phyloP scores from a whole-genome alignment of 2,113 vertebrate genomes.

The Panthera tigris region DNA sequence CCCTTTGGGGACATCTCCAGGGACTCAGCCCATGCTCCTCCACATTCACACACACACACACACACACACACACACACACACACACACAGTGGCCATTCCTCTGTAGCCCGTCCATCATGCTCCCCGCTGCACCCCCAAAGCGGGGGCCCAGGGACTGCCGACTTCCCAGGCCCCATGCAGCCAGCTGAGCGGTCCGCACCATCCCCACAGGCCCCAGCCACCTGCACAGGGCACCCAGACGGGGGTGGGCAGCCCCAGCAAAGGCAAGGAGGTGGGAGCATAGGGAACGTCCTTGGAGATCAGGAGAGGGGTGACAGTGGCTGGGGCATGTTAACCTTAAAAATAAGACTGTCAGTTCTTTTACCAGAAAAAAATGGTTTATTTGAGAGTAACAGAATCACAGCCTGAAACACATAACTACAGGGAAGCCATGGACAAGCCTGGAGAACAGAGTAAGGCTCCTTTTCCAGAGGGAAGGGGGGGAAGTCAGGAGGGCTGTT shows the following conservation, averaged over 20 bases:
- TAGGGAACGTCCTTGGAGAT: neutral
- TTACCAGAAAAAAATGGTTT: neutral
- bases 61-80: neutral
- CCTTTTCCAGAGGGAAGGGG: fast-evolving
- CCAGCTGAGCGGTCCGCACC: neutral
- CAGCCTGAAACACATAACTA: no score
- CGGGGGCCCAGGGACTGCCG: no score
- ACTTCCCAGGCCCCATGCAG: fast-evolving
- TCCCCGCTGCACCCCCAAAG: neutral
- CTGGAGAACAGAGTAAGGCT: neutral
- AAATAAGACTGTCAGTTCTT: neutral
- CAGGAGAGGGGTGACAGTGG: fast-evolving
- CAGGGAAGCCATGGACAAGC: neutral
- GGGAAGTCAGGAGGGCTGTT: no score
- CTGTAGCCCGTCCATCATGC: neutral
- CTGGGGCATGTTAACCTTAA: neutral
- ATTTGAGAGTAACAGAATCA: neutral
- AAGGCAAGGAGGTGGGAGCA: neutral
- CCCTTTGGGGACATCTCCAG: no score
- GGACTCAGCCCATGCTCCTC: neutral
- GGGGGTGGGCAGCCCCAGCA: neutral
- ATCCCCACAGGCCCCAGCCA: neutral
- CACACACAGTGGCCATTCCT: neutral
- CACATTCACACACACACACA: neutral
- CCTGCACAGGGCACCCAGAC: neutral